Base-by-base conservation (phyloP, 2,888 invertebrate genomes). In the Lamproptera curius region DNA sequence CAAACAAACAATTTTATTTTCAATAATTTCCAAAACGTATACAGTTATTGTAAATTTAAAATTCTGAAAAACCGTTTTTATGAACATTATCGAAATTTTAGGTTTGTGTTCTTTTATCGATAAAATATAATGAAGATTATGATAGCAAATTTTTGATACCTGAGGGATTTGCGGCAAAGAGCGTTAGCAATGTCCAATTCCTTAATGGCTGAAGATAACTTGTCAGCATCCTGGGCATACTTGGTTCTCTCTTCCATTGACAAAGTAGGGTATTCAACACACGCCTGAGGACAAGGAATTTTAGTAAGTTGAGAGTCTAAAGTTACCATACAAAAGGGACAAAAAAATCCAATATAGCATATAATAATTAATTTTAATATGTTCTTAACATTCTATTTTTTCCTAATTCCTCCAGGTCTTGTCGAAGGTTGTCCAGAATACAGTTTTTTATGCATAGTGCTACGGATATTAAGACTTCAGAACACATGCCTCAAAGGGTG, bases 141-240 rank as follows among this genome's bases (percentile, higher is more conserved):
- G 23, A 10, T 9, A n/a, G n/a, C n/a, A n/a, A n/a, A n/a, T n/a
- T n/a, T n/a, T n/a, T 2, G 11, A 4, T 6, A 84, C 84, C 8
- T 71, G 62, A 0, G 77, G 74, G 68, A 54, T 2, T 66, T 62
- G 34, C 63, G 66, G 33, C 70, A 72, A 17, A 66, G 50, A 0
- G 71, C 66, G 11, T 73, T 72, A 1, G 77, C 71, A 0, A 72
- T 41, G 45, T 85, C 84, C 10, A 83, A 44, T 0, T 54, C 60
- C 0, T 58, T 59, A 1, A 78, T 53, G 0, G 76, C 76, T 1
- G 59, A 65, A 0, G 61, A 59, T 14, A 80, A 55, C 6, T 61
- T 52, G 35, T 61, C 56, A 0, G 65, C 60, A 50, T 76, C 75
- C 16, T 64, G 43, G 0, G 50, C 55, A 47, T 68, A 73, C n/a